Percentiles rank a stretch among this genome's conserved stretches.
Evolutionary conservation across 2,113 vertebrate genomes (phyloP).

Genomic region (Burhinus oedicnemus): DNA sequence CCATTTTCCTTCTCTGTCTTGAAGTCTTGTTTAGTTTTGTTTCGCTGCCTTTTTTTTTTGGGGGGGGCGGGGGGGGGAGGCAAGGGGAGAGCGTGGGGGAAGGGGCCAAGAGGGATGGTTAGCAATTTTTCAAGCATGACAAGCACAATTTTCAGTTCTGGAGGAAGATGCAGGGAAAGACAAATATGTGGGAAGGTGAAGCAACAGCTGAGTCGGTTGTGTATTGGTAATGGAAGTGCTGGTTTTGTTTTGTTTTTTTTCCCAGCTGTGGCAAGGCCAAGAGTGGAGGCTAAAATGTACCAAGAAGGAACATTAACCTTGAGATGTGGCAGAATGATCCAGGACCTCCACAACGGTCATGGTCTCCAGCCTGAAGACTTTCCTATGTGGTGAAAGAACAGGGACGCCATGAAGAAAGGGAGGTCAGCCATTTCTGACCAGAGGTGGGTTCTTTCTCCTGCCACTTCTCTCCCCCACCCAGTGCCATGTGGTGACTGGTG

Average conservation of each 20-base stretch:
- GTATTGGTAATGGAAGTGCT: not conserved
- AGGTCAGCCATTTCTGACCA: not conserved
- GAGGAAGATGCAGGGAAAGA: not conserved
- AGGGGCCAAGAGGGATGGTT: not conserved
- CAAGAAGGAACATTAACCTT: not conserved
- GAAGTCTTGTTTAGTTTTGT: not conserved
- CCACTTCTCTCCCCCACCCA: fast-evolving
- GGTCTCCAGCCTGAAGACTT: not conserved
- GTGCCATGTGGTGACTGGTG: not conserved
- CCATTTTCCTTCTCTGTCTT: not conserved
- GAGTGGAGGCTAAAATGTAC: not conserved
- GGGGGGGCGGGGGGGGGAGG: fast-evolving
- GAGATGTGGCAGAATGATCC: not conserved
- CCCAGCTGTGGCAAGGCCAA: not conserved
- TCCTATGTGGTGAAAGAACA: not conserved
- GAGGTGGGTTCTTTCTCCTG: not conserved
- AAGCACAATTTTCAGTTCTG: not conserved
- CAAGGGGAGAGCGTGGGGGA: not conserved
- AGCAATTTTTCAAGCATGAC: not conserved
- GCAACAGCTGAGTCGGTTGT: not conserved
- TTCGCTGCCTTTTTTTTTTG: not conserved
- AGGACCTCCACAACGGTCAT: fast-evolving
- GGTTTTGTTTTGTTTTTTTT: not conserved
- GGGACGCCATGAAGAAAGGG: fast-evolving
- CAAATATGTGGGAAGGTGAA: not conserved